Percentiles rank a stretch among this genome's conserved stretches.
Evolutionary conservation across 1,140 invertebrate species (phyloP).

Genomic region (Polyergus mexicanus): DNA sequence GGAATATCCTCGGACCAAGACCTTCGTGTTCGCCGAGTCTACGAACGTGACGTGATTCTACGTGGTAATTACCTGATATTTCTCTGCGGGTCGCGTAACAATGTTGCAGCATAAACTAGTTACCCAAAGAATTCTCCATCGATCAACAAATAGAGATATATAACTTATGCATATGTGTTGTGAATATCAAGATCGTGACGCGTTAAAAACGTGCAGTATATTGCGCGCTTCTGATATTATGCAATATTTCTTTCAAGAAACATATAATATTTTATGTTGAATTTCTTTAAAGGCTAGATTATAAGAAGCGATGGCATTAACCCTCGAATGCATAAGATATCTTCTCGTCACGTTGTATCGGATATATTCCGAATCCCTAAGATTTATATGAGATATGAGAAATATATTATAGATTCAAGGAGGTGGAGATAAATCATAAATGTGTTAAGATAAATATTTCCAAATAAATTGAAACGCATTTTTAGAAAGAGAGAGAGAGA

Average conservation of each 20-base stretch:
- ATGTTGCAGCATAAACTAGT: conserved; percentile 20
- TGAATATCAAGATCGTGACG: conserved; percentile 51
- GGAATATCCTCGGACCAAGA: conserved; percentile 52
- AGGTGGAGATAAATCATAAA: not conserved
- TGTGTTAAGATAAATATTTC: not conserved
- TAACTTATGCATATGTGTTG: conserved; percentile 36
- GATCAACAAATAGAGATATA: conserved; percentile 51
- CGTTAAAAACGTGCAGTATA: conserved; percentile 9
- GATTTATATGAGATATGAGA: too few relatives aligned
- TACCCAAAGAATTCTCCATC: conserved; percentile 23
- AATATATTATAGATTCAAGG: too few relatives aligned
- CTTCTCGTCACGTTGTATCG: not conserved
- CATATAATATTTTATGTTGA: not conserved
- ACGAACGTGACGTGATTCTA: conserved; percentile 56
- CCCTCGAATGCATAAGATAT: not conserved
- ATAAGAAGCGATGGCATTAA: conserved; percentile 8
- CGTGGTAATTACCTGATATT: conserved; percentile 50
- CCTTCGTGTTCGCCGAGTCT: conserved; percentile 43
- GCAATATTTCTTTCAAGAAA: conserved; percentile 20
- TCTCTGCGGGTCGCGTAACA: conserved; percentile 41
- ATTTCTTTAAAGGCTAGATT: conserved; percentile 33
- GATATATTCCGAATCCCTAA: too few relatives aligned
- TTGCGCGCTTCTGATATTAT: conserved; percentile 14
- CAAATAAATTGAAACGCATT: conserved; percentile 4
- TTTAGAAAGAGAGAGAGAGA: conserved; percentile 9